Evolutionary conservation across 2,797 vertebrate species (phyloP), one percentile per base, ranked within the genome.

Genomic region (Pseudomugil gertrudae): DNA sequence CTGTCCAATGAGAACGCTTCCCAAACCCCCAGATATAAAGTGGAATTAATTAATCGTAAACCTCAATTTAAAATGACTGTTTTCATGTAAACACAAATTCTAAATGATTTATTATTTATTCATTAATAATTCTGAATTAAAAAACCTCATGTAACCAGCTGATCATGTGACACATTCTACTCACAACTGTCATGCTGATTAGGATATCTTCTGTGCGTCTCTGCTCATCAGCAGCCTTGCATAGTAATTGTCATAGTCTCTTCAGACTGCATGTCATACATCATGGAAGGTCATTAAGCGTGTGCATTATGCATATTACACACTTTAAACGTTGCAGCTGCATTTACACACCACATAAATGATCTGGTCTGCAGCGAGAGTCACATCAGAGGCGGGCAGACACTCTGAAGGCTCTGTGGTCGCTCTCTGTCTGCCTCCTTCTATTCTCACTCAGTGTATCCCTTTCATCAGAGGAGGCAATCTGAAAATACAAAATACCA

Each of bases 401-500:
- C 77, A 54, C 52, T 85, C 76, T 67, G 77, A 86, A 84, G 80
- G 67, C 67, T 80, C 64, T 53, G 35, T 73, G 62, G 63, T 67
- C 74, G 32, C 57, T 83, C 55, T 63, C 53, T 79, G 73, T 57
- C 65, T 26, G 63, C 58, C 72, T 80, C 58, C 73, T 76, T 86
- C 78, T 85, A 66, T 85, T 84, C 80, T 50, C 24, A 3, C 51
- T 81, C 76, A 78, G 76, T 87, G 47, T 51, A 83, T 74, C 29
- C 51, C 79, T 87, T 80, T 88, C 80, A 91, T 91, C 89, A 85
- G 71, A 66, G 61, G 66, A 33, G 74, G 62, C 38, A 29, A 88
- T 90, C 84, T 85, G 79, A 85, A 87, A 85, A 86, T 82, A 78
- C 72, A 58, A 89, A 89, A 87, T 84, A 85, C 72, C 81, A 81